A percentile compares a stretch with the other conserved stretches of the same genome.
These are phyloP conservation scores for Epinotia bilunana DNA, from an alignment of 2,888 invertebrate species.

Conservation along the genomic window DNA sequence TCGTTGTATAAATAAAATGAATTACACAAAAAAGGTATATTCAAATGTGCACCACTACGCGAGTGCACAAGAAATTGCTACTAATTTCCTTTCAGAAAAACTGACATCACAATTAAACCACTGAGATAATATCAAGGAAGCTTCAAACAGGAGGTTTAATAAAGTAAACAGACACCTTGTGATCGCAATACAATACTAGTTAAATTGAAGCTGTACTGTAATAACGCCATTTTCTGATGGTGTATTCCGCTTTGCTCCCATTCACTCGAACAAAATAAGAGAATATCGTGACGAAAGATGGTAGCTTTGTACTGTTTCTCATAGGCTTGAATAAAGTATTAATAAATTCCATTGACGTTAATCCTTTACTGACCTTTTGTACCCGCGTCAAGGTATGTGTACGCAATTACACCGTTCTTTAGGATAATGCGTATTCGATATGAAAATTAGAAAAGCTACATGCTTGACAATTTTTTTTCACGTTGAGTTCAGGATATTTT, in stretches of 20 bases:
- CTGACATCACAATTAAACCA: slow-evolving; percentile 30
- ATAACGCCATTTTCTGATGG: slow-evolving; percentile 13
- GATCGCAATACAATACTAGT: slow-evolving; percentile 30
- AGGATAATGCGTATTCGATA: too few relatives aligned
- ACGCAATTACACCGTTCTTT: too few relatives aligned
- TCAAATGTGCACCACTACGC: not conserved
- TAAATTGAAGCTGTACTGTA: slow-evolving; percentile 32
- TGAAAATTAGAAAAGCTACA: too few relatives aligned
- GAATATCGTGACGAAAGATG: not conserved
- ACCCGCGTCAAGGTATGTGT: not conserved
- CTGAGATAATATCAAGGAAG: slow-evolving; percentile 30
- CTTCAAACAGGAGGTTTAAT: slow-evolving; percentile 15
- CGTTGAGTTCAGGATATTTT: too few relatives aligned
- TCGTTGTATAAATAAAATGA: too few relatives aligned
- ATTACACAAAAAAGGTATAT: not conserved
- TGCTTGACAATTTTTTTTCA: too few relatives aligned
- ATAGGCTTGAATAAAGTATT: not conserved
- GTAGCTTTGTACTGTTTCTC: not conserved
- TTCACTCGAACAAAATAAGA: not conserved
- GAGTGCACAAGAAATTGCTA: slow-evolving; percentile 18
- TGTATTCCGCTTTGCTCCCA: slow-evolving; percentile 7
- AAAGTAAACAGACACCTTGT: slow-evolving; percentile 34
- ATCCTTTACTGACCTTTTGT: not conserved
- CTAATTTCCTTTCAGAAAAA: slow-evolving; percentile 28
- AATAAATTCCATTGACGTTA: not conserved